These are phyloP conservation scores for Argyresthia goedartella DNA, from an alignment of 2,888 invertebrate species.

Conservation along the genomic window DNA sequence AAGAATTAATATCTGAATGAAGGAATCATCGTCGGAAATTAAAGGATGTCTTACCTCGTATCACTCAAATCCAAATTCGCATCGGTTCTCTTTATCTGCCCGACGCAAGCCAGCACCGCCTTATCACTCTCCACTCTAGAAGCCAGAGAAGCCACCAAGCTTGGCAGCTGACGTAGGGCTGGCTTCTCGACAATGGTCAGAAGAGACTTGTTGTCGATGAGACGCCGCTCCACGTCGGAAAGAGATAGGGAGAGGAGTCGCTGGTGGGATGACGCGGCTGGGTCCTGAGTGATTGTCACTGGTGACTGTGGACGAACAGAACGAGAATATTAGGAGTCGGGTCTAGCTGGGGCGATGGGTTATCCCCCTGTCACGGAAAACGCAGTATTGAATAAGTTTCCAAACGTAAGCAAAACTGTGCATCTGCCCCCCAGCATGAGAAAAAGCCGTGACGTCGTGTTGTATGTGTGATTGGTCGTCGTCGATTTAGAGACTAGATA, in stretches of 20 bases:
- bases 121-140: constrained; percentile 92
- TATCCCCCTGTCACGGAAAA: too few relatives aligned
- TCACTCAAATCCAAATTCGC: constrained; percentile 73
- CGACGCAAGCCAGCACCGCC: constrained; percentile 82
- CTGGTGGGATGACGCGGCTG: constrained; percentile 90
- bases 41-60: constrained; percentile 46
- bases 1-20: too few relatives aligned
- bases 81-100: constrained; percentile 76
- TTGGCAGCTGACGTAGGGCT: constrained; percentile 80
- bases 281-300: constrained; percentile 75
- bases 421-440: too few relatives aligned
- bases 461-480: too few relatives aligned
- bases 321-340: neutral
- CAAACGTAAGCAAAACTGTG: too few relatives aligned
- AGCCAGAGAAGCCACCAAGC: constrained; percentile 77
- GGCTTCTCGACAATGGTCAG: constrained; percentile 88
- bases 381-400: too few relatives aligned
- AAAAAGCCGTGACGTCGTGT: too few relatives aligned
- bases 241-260: constrained; percentile 86
- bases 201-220: constrained; percentile 93
- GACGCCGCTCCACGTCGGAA: constrained; percentile 87
- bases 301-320: constrained; percentile 34
- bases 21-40: too few relatives aligned
- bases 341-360: too few relatives aligned
- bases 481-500: too few relatives aligned